Evolutionary conservation across 1,140 invertebrate genomes (phyloP).

Genomic region (Euborellia annulipes): DNA sequence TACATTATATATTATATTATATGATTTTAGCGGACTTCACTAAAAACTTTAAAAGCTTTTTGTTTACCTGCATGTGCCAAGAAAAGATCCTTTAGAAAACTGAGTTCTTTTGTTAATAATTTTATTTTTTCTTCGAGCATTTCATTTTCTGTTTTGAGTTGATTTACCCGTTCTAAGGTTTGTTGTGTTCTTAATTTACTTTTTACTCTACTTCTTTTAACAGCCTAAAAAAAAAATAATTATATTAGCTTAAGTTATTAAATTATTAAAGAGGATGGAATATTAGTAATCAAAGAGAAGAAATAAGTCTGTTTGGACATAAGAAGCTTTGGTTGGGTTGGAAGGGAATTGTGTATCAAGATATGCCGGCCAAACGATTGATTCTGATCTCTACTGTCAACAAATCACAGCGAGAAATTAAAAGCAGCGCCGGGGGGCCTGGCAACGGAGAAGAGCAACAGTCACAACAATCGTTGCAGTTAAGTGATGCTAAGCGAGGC

Average conservation of each 20-base stretch:
- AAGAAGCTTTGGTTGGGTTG: neutral
- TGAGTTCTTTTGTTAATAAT: conserved; percentile 65
- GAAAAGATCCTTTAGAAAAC: conserved; percentile 76
- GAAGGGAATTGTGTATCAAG: neutral
- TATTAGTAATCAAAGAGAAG: neutral
- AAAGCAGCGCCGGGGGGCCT: no score
- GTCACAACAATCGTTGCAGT: no score
- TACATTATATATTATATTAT: neutral
- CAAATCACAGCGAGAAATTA: no score
- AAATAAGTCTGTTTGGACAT: conserved; percentile 1
- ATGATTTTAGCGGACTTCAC: neutral
- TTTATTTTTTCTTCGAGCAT: conserved; percentile 73
- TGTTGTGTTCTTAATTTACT: conserved; percentile 67
- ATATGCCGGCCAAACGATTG: conserved; percentile 4
- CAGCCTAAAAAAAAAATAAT: conserved; percentile 41
- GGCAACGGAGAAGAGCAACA: no score
- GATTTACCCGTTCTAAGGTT: conserved; percentile 58
- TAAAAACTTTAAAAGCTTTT: conserved; percentile 7
- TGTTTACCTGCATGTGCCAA: conserved; percentile 54
- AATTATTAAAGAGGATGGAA: conserved; percentile 2
- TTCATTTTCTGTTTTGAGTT: conserved; percentile 67
- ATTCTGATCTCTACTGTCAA: no score
- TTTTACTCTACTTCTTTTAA: conserved; percentile 76
- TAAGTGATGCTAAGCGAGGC: no score
- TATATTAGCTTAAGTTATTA: neutral